Evolutionary conservation across 92 coral and sea anemone genomes (phyloP), one percentile per base, ranked within the genome.

Genomic region (Actinernus sp.): DNA sequence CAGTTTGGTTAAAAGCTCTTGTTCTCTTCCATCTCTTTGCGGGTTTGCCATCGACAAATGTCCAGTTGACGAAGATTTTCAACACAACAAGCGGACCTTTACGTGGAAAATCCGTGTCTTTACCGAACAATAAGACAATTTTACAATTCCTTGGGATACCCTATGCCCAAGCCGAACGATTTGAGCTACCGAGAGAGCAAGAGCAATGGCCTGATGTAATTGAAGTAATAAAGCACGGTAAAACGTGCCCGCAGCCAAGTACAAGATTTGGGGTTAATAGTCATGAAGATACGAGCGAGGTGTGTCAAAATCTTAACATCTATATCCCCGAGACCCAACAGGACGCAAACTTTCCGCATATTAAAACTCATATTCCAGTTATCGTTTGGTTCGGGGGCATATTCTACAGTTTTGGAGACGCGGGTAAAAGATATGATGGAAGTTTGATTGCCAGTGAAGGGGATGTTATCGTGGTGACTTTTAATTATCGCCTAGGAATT

Each of bases 351-450:
- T 45, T 4, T 17, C n/a, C n/a, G n/a, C n/a, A n/a, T n/a, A n/a
- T n/a, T n/a, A 17, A 45, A 17, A 23, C n/a, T 0, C 48, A 21
- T 12, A 49, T 62, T 3, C 55, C 88, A 0, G 92, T 86, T 4
- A 54, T 86, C 70, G 81, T 81, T n/a, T 86, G 76, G 63, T 55
- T 86, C 3, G 58, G 67, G 12, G 92, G 88, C 0, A 54, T 88
- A 20, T 74, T 55, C 12, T 86, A 66, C 67, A 31, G 49, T 4
- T 23, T 30, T 17, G 87, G 92, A 1, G 56, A 41, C 26, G 58
- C 88, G 44, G 51, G 56, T 1, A 31, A 31, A 17, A 21, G 31
- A 1, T 51, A 44, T 52, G 60, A 68, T 48, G 80, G 84, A 1
- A 24, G 21, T 3, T 33, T 41, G 50, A 63, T 86, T 13, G 84